Conservation (phyloP, 2,113 vertebrate genomes). For the Platysternon megacephalum region DNA sequence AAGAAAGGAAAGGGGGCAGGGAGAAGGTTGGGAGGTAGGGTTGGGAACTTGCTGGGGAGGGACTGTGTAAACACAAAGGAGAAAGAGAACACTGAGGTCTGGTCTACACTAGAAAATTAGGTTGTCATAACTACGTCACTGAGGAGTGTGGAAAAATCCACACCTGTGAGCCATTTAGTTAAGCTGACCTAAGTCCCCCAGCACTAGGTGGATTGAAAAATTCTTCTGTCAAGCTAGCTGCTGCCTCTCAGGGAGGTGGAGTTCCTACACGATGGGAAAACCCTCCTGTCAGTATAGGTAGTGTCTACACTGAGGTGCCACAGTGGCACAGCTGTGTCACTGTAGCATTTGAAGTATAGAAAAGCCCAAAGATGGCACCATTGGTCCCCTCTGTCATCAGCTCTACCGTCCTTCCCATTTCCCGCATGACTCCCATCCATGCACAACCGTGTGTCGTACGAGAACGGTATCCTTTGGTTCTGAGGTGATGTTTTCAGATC, state of each 20-base stretch:
- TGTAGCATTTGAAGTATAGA: not conserved
- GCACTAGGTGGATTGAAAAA: not conserved
- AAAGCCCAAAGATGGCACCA: not conserved
- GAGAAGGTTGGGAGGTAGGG: not conserved
- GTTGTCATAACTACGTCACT: not conserved
- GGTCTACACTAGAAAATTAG: not conserved
- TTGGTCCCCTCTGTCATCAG: not conserved
- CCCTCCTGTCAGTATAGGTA: not conserved
- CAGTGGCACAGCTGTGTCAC: not conserved
- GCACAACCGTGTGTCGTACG: not conserved
- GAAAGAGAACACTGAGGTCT: not conserved
- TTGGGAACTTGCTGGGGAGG: not conserved
- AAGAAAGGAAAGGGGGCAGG: not conserved
- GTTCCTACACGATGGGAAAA: not conserved
- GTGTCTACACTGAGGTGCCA: not conserved
- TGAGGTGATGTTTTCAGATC: not conserved
- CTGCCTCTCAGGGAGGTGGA: not conserved
- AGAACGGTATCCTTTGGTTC: not conserved
- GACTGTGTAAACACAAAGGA: not conserved
- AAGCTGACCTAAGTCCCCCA: not conserved
- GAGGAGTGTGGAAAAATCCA: not conserved
- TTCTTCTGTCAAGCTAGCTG: not conserved
- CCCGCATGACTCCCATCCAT: not conserved
- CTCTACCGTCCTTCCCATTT: not conserved
- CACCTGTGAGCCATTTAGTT: not conserved